These are phyloP conservation scores for Elegia similella DNA, from an alignment of 2,888 invertebrate genomes.

Conservation along the genomic window DNA sequence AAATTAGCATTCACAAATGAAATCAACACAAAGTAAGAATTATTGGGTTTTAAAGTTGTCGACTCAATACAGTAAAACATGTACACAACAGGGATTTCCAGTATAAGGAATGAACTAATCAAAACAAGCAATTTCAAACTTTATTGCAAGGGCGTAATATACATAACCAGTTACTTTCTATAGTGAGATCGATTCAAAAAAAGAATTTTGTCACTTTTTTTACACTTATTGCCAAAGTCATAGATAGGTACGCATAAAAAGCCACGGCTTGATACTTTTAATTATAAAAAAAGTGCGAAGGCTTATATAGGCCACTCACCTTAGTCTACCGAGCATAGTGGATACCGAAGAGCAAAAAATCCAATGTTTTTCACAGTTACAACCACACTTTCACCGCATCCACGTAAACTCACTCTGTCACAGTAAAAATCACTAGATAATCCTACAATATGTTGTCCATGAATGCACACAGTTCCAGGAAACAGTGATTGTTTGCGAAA, in stretches of 20 bases:
- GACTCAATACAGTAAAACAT: too few relatives aligned
- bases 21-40: too few relatives aligned
- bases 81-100: background rate
- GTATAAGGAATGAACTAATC: background rate
- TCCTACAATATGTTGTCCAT: conserved; percentile 9
- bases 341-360: conserved; percentile 13
- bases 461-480: background rate
- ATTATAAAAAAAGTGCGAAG: conserved; percentile 11
- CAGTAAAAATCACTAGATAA: background rate
- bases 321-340: conserved; percentile 11
- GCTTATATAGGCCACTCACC: conserved; percentile 14
- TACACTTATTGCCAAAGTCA: background rate
- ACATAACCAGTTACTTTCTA: background rate
- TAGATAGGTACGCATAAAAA: background rate
- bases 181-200: conserved; percentile 1
- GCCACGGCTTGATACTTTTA: background rate
- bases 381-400: conserved; percentile 11
- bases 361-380: conserved; percentile 15
- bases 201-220: background rate
- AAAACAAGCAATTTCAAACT: background rate
- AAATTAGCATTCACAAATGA: too few relatives aligned
- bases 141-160: background rate
- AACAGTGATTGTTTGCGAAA: conserved; percentile 5
- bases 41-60: too few relatives aligned
- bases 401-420: conserved; percentile 1